Evolutionary conservation across 2,113 vertebrate species (phyloP).

Genomic region (Phyllostomus hastatus): DNA sequence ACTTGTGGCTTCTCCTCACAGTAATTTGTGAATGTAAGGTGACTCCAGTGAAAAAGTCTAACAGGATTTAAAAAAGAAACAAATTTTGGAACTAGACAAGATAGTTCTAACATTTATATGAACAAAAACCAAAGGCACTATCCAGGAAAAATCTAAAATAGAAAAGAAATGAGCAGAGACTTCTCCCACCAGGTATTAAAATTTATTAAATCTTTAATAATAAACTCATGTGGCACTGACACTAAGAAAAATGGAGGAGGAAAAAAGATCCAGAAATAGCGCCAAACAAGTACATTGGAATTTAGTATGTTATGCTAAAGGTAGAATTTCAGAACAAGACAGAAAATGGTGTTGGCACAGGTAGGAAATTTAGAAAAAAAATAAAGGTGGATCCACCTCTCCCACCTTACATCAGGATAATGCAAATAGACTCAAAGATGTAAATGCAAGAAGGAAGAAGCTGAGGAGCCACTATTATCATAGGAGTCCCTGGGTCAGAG

Average conservation of each 20-base stretch:
- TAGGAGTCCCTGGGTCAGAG: too few species aligned
- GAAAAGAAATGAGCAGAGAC: neutral
- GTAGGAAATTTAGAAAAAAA: neutral
- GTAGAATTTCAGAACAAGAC: neutral
- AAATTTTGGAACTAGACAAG: neutral
- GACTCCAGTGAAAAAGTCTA: neutral
- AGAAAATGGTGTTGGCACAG: neutral
- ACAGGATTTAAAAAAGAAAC: neutral
- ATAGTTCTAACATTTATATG: neutral
- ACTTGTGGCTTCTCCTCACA: neutral
- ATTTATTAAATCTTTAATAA: constrained; percentile 33
- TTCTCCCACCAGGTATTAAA: neutral
- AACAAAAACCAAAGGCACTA: neutral
- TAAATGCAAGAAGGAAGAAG: neutral
- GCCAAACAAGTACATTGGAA: neutral
- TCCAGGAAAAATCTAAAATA: neutral
- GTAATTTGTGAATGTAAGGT: neutral
- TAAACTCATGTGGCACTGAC: neutral
- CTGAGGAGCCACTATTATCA: neutral
- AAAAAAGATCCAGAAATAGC: neutral
- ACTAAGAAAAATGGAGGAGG: neutral
- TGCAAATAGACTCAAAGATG: neutral
- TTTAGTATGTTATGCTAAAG: neutral
- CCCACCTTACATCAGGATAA: neutral
- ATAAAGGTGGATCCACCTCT: neutral